Conservation (phyloP, 2,797 vertebrate genomes). For the Leptodactylus fallax region DNA sequence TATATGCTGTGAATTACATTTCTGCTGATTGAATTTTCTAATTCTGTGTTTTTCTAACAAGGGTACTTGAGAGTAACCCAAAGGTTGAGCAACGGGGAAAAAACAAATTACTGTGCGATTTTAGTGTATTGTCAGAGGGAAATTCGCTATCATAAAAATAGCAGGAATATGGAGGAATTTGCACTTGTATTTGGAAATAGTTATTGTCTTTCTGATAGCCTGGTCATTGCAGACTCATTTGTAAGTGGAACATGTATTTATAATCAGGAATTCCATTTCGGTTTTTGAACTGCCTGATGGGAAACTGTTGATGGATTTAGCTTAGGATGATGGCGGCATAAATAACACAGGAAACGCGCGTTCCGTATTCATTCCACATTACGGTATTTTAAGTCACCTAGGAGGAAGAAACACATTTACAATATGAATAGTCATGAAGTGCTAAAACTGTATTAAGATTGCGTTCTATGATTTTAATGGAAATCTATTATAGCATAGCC, state of each 20-base stretch:
- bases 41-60: slow-evolving; percentile 49
- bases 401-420: neutral
- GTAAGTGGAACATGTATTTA: slow-evolving; percentile 56
- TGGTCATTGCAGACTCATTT: slow-evolving; percentile 36
- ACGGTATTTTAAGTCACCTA: neutral
- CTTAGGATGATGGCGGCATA: slow-evolving; percentile 15
- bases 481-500: no score
- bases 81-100: slow-evolving; percentile 38
- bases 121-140: slow-evolving; percentile 40
- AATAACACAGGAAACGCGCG: neutral
- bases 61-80: slow-evolving; percentile 39
- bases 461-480: no score
- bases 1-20: slow-evolving; percentile 48
- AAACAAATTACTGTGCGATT: slow-evolving; percentile 57
- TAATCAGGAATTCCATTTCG: slow-evolving; percentile 58
- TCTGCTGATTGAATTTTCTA: slow-evolving; percentile 60
- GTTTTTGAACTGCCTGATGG: slow-evolving; percentile 22
- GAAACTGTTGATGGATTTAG: slow-evolving; percentile 25
- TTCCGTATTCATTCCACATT: neutral
- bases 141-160: slow-evolving; percentile 39
- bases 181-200: slow-evolving; percentile 42
- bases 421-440: neutral
- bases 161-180: slow-evolving; percentile 37
- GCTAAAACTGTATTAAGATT: neutral
- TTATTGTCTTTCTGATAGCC: slow-evolving; percentile 50